Percentiles rank a stretch among this genome's conserved stretches.
phyloP scores from a whole-genome alignment of 2,113 vertebrate genomes.

The Typhlomys cinereus region DNA sequence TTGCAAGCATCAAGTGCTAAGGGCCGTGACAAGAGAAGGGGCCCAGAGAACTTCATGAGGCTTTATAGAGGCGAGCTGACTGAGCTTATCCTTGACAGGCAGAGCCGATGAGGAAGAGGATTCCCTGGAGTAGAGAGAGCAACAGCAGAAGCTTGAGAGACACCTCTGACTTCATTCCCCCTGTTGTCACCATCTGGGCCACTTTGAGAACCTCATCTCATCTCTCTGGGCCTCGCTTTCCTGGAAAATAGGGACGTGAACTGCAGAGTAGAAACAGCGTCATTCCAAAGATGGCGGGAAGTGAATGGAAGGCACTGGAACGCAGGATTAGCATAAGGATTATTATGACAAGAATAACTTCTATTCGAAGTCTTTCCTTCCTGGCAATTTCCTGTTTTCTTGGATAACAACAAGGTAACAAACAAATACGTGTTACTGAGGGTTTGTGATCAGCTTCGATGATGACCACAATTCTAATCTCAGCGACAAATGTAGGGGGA shows the following conservation, averaged over 20 bases:
- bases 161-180: not conserved
- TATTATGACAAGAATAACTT: not conserved
- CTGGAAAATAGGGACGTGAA: not conserved
- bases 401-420: not conserved
- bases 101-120: not conserved
- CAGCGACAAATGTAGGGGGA: not conserved
- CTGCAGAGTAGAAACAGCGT: not conserved
- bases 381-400: not conserved
- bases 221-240: not conserved
- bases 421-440: not conserved
- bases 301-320: fast-evolving
- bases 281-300: not conserved
- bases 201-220: not conserved
- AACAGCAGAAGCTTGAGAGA: not conserved
- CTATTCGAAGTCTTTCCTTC: not conserved
- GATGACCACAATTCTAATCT: not conserved
- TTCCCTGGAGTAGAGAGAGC: not conserved
- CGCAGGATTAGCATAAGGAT: not conserved
- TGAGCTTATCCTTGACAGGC: not conserved
- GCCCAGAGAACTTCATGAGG: not conserved
- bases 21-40: not conserved
- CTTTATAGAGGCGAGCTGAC: not conserved
- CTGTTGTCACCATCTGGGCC: not conserved
- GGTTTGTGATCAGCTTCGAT: not conserved
- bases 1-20: not conserved